phyloP scores from a whole-genome alignment of 2,797 vertebrate species.

The Serranus cabrilla region DNA sequence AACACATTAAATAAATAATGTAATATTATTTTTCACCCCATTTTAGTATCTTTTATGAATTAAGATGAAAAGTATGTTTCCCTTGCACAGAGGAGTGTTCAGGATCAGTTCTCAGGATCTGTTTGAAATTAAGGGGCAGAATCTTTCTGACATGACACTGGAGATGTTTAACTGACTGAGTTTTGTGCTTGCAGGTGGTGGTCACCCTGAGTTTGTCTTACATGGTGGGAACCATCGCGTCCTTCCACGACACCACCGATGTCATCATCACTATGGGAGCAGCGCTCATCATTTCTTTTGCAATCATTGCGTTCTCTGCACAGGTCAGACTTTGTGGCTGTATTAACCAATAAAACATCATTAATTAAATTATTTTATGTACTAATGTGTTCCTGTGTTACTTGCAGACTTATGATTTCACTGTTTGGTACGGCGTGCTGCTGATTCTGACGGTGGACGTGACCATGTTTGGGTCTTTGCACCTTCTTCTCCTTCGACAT shows the following conservation, averaged over 20 bases:
- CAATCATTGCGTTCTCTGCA: constrained; percentile 89
- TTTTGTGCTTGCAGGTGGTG: constrained; percentile 79
- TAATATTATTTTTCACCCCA: no score
- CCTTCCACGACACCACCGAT: constrained; percentile 87
- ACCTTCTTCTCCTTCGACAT: constrained; percentile 89
- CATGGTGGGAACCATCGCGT: constrained; percentile 93
- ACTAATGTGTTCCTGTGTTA: background rate
- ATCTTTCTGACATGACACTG: no score
- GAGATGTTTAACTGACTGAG: background rate
- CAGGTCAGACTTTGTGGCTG: constrained; percentile 82
- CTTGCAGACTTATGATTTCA: constrained; percentile 90
- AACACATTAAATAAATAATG: no score
- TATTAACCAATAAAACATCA: no score
- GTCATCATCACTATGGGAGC: constrained; percentile 90
- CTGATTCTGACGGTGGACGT: constrained; percentile 87
- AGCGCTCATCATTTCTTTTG: constrained; percentile 87
- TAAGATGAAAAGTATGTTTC: no score
- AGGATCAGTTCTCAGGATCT: no score
- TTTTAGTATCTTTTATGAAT: no score
- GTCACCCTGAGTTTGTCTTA: constrained; percentile 91
- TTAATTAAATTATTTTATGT: background rate
- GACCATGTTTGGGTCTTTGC: constrained; percentile 89
- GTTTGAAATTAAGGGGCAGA: no score
- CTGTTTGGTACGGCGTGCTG: constrained; percentile 85
- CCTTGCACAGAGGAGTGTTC: no score